Base-by-base conservation (phyloP, 2,888 invertebrate species). In the Timema cristinae region DNA sequence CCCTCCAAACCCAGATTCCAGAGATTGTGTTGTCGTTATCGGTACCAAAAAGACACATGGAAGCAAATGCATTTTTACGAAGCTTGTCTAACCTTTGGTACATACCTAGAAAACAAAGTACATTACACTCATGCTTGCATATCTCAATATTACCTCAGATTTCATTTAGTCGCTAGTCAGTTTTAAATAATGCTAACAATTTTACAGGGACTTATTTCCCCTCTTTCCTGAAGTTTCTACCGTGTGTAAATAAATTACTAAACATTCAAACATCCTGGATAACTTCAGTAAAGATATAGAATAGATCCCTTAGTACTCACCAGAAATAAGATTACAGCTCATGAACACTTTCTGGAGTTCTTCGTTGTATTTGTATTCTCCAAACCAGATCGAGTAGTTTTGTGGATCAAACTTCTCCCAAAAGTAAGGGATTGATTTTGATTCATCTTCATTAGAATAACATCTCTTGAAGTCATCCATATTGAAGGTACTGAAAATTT, bases 1-100 rank as follows among this genome's bases (percentile, higher is more conserved):
- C 98, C 82, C 93, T 91, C 98, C 98, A 99, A 77, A 98, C 90
- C 98, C 98, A 99, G 80, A 99, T 86, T 75, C 98, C 99, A 63
- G 95, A 95, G 83, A 99, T 98, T 79, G 90, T 88, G 81, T 92
- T 95, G 85, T 97, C 87, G 83, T 95, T 91, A 85, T 98, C 95
- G 69, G 87, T 87, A 49, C 99, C 98, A 83, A 98, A 98, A 74
- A 99, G 87, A 80, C 94, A 93, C 77, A 94, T 90, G 11, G 97
- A 97, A 71, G 93, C 95, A 83, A 99, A 98, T 4, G 97, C 93
- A 81, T 93, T 90, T 85, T 99, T 99, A 79, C 97, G 90, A 94
- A 99, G 92, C 86, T 97, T 98, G 81, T 99, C 99, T 78, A 99
- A 85, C 75, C 99, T 91, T 85, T 99, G 99, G 87, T 90, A 97